Evolutionary conservation across 2,113 vertebrate genomes (phyloP), one percentile per base, ranked within the genome.

Genomic region (Dunckerocampus dactyliophorus): DNA sequence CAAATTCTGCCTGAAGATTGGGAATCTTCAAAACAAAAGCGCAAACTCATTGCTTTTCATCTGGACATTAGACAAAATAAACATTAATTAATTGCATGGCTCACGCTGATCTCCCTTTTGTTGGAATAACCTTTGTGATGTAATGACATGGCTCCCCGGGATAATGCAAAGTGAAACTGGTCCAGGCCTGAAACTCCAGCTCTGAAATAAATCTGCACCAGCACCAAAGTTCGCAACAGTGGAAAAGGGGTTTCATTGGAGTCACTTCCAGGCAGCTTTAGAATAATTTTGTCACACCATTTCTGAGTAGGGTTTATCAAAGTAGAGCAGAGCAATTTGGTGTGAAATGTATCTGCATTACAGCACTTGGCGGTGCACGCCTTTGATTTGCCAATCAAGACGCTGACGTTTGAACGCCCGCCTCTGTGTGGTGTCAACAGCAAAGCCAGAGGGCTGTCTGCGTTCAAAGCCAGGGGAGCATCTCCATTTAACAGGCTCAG

Each of bases 301-400:
- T 53, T 57, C 68, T 63, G 76, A 10, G 21, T 64, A 61, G 74
- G 69, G 43, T 65, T 80, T 73, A 21, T 1, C 57, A 59, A 65
- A 77, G 70, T 63, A 62, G 63, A 43, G 68, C 69, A 67, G 70
- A 83, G 63, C 67, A 74, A 65, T 78, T 76, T 66, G 9, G 15
- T 37, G 34, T 70, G 66, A 82, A 79, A 71, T 72, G 34, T 65
- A 77, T 83, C 79, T 74, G 69, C 79, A 63, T 73, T 69, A 62
- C 68, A 76, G 69, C 71, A 76, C 65, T 80, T 77, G 73, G 81
- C 22, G 21, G 62, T 52, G 62, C 68, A 74, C 47, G 79, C 56
- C 72, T 88, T 86, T 88, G 79, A 88, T 85, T 83, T 80, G 81
- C 79, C 81, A 81, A 75, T 85, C 77, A 82, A 72, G 75, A 81